These are phyloP conservation scores for Lasioglossum pauxillum DNA, from an alignment of 2,888 invertebrate species.

Conservation along the genomic window DNA sequence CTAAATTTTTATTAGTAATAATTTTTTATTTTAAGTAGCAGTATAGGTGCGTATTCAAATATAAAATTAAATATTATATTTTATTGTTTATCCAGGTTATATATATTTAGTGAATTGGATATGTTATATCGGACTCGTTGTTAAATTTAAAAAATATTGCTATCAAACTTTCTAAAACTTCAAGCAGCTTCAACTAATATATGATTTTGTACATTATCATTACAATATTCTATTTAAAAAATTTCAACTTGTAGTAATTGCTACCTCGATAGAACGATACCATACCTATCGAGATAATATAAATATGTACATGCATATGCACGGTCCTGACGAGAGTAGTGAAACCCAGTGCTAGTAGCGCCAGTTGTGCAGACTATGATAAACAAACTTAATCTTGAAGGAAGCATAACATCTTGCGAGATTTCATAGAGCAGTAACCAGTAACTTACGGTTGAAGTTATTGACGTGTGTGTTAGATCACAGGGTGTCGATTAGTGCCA, in stretches of 20 bases:
- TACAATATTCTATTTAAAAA: neutral
- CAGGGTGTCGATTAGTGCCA: slow-evolving; percentile 40
- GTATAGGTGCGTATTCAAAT: neutral
- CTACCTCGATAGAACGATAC: neutral
- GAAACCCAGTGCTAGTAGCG: slow-evolving; percentile 63
- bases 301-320: neutral
- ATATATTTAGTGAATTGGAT: neutral
- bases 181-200: neutral
- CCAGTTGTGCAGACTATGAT: slow-evolving; percentile 68
- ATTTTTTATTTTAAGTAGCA: too few species aligned
- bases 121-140: neutral
- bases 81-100: neutral
- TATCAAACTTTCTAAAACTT: neutral
- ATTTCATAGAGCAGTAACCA: slow-evolving; percentile 42
- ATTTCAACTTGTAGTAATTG: neutral
- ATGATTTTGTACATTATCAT: neutral
- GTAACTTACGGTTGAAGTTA: slow-evolving; percentile 41
- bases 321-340: slow-evolving; percentile 48
- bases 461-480: slow-evolving; percentile 36
- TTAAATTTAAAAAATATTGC: neutral
- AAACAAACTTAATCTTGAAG: slow-evolving; percentile 70
- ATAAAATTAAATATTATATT: neutral
- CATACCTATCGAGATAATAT: neutral
- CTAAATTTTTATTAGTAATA: neutral
- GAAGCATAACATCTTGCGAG: slow-evolving; percentile 54